Conservation (phyloP, 2,888 invertebrate genomes). For the Rhyacophila evoluta region DNA sequence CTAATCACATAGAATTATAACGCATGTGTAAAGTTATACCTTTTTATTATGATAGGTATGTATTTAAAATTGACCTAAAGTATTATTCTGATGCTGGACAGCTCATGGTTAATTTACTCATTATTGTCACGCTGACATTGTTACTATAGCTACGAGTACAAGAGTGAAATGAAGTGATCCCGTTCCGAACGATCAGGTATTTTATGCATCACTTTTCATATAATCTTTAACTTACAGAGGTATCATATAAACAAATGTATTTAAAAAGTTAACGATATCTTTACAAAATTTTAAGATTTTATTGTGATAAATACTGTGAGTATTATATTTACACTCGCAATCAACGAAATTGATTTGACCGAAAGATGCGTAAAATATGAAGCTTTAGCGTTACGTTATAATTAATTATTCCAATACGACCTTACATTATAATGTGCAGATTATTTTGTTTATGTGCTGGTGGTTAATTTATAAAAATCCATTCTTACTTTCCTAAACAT, state of each 20-base stretch:
- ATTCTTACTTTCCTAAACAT: constrained; percentile 43
- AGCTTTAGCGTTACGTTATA: constrained; percentile 16
- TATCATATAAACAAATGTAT: constrained; percentile 24
- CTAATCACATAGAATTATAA: constrained; percentile 3
- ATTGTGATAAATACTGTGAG: constrained; percentile 22
- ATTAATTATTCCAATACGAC: constrained; percentile 15
- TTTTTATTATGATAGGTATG: constrained; percentile 11
- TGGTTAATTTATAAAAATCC: constrained; percentile 49
- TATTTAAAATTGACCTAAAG: constrained; percentile 28
- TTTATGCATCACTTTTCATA: constrained; percentile 21
- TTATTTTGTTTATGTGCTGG: constrained; percentile 45
- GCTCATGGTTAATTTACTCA: constrained; percentile 44
- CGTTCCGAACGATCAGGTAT: constrained; percentile 14
- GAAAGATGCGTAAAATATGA: constrained; percentile 24
- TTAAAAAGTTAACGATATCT: constrained; percentile 14
- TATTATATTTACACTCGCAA: constrained; percentile 11
- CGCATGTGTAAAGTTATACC: constrained; percentile 10
- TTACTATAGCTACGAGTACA: constrained; percentile 37
- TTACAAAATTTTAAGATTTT: constrained; percentile 20
- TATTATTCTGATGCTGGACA: constrained; percentile 52
- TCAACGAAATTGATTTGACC: neutral
- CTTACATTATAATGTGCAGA: constrained; percentile 46
- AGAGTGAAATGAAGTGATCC: constrained; percentile 22
- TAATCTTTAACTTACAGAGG: constrained; percentile 19
- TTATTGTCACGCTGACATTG: constrained; percentile 52